Evolutionary conservation across 2,113 vertebrate species (phyloP), one percentile per base, ranked within the genome.

Genomic region (Neotoma lepida): DNA sequence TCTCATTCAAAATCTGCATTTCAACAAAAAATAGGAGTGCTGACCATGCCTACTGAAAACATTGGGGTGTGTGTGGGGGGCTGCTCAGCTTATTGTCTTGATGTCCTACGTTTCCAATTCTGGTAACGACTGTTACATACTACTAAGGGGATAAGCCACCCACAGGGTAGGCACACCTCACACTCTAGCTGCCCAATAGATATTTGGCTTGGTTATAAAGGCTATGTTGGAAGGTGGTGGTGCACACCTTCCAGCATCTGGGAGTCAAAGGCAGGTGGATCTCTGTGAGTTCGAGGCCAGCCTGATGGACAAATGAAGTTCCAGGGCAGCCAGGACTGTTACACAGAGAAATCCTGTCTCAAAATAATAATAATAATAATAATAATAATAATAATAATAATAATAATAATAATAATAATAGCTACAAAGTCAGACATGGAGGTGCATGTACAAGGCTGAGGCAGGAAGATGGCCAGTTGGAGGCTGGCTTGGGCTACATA

Each of bases 71-170:
- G 35, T 17, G 68, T 41, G 41, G 3, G 5, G 49, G 35, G 1
- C n/a, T 1, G 4, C 22, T 51, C 5, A 10, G 0, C 14, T 61
- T 15, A 18, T 18, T 9, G 26, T 1, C 0, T 4, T 1, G 76
- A 10, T 26, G 61, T 6, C 10, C 74, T 15, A 1, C 7, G 0
- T 2, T 78, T 49, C 39, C 76, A 4, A 6, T 35, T 39, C 70
- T 9, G 6, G 2, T 26, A 15, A 30, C 0, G 0, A 44, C 54
- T 20, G 33, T 4, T 6, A 46, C 20, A 0, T 0, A 6, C 41
- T 4, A 9, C 30, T 41, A 61, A 24, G 6, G 1, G 2, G 3
- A 6, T 2, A 46, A 44, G 51, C 9, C 76, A 70, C 39, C 33
- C 18, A 30, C 6, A 63, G 30, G n/a, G 18, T 20, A 12, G 64